Evolutionary conservation across 2,797 vertebrate genomes (phyloP).

Genomic region (Macroramphosus scolopax): DNA sequence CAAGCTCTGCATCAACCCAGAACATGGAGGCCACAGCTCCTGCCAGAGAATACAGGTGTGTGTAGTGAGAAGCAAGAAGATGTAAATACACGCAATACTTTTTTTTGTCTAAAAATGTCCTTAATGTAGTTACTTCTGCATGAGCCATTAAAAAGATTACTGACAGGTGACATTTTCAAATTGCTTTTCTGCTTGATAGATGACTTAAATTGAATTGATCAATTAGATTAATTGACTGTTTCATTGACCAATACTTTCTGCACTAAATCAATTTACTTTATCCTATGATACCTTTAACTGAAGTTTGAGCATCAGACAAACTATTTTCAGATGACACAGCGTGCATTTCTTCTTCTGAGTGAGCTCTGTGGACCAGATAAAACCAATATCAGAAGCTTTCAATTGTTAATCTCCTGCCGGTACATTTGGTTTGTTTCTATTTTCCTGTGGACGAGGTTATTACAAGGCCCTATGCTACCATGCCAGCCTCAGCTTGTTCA

Average conservation of each 20-base stretch:
- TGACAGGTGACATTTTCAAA: too few species aligned
- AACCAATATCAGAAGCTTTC: slow-evolving; percentile 58
- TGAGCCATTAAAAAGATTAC: not conserved
- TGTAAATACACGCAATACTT: too few species aligned
- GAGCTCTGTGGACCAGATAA: slow-evolving; percentile 44
- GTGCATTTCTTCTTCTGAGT: not conserved
- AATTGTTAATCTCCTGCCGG: slow-evolving; percentile 53
- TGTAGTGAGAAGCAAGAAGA: too few species aligned
- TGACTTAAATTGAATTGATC: too few species aligned
- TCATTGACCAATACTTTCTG: too few species aligned
- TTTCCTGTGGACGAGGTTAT: slow-evolving; percentile 59
- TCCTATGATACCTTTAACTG: not conserved
- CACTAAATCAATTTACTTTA: not conserved
- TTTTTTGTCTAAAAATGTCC: not conserved
- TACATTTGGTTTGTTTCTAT: slow-evolving; percentile 71
- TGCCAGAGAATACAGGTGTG: slow-evolving; percentile 56
- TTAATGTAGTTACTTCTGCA: not conserved
- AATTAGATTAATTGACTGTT: too few species aligned
- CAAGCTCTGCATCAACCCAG: slow-evolving; percentile 96
- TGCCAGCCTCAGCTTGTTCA: slow-evolving; percentile 68
- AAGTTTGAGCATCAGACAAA: slow-evolving; percentile 5
- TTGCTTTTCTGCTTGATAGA: too few species aligned
- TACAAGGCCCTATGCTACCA: slow-evolving; percentile 61
- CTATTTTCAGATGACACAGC: not conserved
- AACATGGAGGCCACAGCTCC: slow-evolving; percentile 97